Base-by-base conservation (phyloP, 2,113 vertebrate genomes). In the Psilopogon haemacephalus region DNA sequence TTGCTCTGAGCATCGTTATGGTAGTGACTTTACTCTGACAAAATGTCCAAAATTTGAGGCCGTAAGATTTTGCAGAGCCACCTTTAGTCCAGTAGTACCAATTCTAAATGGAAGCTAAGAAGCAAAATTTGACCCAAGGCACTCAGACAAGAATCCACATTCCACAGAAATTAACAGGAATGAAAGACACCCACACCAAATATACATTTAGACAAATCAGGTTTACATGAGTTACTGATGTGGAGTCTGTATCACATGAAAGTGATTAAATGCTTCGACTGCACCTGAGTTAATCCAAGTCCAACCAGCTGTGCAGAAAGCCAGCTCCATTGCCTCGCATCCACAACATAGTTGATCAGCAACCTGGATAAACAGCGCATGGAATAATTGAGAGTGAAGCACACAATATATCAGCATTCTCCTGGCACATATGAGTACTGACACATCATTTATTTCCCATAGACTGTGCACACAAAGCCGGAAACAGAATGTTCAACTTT, bases 401-500 rank as follows among this genome's bases (percentile, higher is more conserved):
- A 7, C 63, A 64, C 24, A 55, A 91, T 89, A 67, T 71, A 91
- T 91, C 88, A 93, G 67, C 60, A 32, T 91, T 93, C 64, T 89
- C 82, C 91, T 56, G 42, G 79, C 59, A 86, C 46, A 65, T 75
- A 82, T 5, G 9, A 82, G 55, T 65, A 58, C 62, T 84, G 91
- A 79, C 81, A 87, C 48, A 59, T 91, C 67, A 80, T 95, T 94
- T 91, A 80, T 95, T 95, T 95, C 46, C 55, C 60, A 50, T 8
- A 88, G 68, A 71, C 28, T 63, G 12, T 59, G 71, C 40, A 33
- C 59, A 44, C 20, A 85, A 83, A 85, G 28, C 33, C 93, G 64
- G 86, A 93, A 94, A 37, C 30, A 58, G 28, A 88, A 68, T 46
- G 8, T 62, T 81, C n/a, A 68, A 7, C 15, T 60, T 83, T 68